Percentiles rank a stretch among this genome's conserved stretches.
phyloP scores from a whole-genome alignment of 2,113 vertebrate species.

The Ovis aries region ARS-UI_Ramb_v3.0 NC_056070.1:38114501-38115000 shows the following conservation, averaged over 20 bases:
- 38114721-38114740: fast-evolving
- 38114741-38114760: neutral
- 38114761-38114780: neutral
- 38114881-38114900: neutral
- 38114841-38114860: no score
- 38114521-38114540: neutral
- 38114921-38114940: neutral
- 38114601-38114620: neutral
- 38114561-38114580: neutral
- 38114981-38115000: neutral
- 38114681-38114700: neutral
- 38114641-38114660: neutral
- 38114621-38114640: neutral
- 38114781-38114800: fast-evolving
- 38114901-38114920: neutral
- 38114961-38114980: neutral
- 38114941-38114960: fast-evolving
- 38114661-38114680: neutral
- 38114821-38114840: neutral
- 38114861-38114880: neutral
- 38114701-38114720: neutral
- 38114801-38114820: neutral
- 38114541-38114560: neutral
- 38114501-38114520: neutral
- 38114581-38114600: neutral